A percentile compares a stretch with the other conserved stretches of the same genome.
These are phyloP conservation scores for Callionymus lyra DNA, from an alignment of 2,113 vertebrate species.

Conservation along the genomic window DNA sequence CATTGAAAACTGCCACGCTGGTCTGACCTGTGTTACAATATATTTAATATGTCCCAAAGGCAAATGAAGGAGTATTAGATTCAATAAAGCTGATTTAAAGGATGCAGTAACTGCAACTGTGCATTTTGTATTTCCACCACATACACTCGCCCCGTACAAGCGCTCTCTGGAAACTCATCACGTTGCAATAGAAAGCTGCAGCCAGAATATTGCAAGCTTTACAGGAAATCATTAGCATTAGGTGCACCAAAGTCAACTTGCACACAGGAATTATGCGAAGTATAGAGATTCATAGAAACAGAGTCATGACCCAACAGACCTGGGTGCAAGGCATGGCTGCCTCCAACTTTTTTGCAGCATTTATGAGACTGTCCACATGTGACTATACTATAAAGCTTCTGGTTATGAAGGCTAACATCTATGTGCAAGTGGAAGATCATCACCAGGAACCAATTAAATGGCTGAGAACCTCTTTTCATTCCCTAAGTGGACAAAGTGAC, in stretches of 20 bases:
- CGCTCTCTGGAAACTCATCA: conserved; percentile 14
- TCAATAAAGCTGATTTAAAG: conserved; percentile 13
- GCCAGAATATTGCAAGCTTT: conserved; percentile 14
- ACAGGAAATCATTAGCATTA: conserved; percentile 31
- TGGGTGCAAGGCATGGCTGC: neutral
- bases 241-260: conserved; percentile 35
- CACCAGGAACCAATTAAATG: conserved; percentile 25
- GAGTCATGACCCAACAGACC: conserved; percentile 3
- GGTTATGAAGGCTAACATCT: no score
- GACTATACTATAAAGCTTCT: conserved; percentile 31
- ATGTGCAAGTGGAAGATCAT: conserved; percentile 29
- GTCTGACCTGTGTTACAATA: neutral
- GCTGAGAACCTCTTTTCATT: conserved; percentile 11
- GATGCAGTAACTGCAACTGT: conserved; percentile 3
- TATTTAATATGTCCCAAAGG: conserved; percentile 8
- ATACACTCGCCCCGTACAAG: conserved; percentile 18
- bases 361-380: conserved; percentile 40
- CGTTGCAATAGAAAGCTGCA: conserved; percentile 25
- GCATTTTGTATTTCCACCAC: conserved; percentile 23
- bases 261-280: conserved; percentile 4
- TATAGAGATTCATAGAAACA: conserved; percentile 18
- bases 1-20: neutral
- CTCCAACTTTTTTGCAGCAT: conserved; percentile 2
- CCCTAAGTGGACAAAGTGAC: conserved; percentile 1
- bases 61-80: conserved; percentile 13